Evolutionary conservation across 92 coral and sea anemone species (phyloP), one percentile per base, ranked within the genome.

Genomic region (Palythoa grandis): DNA sequence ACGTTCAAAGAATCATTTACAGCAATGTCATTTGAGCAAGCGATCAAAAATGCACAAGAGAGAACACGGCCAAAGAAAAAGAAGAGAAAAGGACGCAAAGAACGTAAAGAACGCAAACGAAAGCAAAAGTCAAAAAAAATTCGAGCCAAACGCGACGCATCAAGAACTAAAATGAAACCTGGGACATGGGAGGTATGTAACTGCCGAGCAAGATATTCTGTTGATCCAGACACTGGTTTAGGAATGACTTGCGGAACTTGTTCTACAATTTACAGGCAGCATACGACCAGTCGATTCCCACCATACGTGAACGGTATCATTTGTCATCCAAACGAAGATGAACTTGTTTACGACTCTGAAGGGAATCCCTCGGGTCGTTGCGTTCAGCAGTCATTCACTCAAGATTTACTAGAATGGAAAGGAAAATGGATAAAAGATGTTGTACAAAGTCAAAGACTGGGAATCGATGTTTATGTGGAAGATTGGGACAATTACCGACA

Each of bases 381-480:
- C 58, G 88, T 88, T 11, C 91, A 88, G 84, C 86, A 88, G 57
- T 73, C 82, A 1, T 84, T 88, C 24, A 84, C 88, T 0, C 85
- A 84, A 7, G 88, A 77, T 8, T 52, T 88, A 67, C 63, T 88
- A 12, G 85, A 88, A 38, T 88, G 86, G 82, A 65, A 23, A 3
- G 91, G 86, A 5, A 38, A 43, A 35, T 88, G 91, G 91, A 67
- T 57, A 17, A 54, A 22, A 9, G 61, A 88, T 43, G 3, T 69
- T 4, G 68, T 29, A 68, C 82, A 48, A 40, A 84, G 88, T 12
- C 85, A 66, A 66, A 15, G 70, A 11, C 85, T 58, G 16, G 91
- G 91, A 29, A 50, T 71, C 47, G 88, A 84, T 78, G 89, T 89
- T 56, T 89, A 85, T 71, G 83, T 83, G 23, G 92, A 89, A 35